phyloP scores from a whole-genome alignment of 2,888 invertebrate species.

The Formica aserva region DNA sequence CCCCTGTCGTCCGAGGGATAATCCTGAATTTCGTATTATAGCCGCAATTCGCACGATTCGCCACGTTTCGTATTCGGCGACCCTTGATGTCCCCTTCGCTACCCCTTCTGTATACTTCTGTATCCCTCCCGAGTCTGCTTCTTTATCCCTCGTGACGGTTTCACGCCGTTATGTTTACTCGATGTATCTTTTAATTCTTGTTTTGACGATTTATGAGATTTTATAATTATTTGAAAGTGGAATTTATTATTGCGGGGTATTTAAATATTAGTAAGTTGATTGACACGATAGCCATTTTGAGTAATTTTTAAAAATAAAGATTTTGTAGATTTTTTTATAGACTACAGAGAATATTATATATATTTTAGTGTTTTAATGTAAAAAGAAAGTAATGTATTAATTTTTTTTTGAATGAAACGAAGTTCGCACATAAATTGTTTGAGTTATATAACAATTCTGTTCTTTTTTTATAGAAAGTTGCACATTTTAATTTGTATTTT shows the following conservation, averaged over 20 bases:
- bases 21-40: conserved; percentile 75
- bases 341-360: neutral
- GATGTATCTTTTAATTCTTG: conserved; percentile 32
- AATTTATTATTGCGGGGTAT: conserved; percentile 5
- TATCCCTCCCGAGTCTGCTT: conserved; percentile 11
- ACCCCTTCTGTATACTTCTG: conserved; percentile 3
- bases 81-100: conserved; percentile 56
- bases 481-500: neutral
- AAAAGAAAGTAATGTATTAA: neutral
- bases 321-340: neutral
- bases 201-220: conserved; percentile 16
- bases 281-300: neutral
- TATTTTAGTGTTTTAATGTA: neutral
- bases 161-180: conserved; percentile 37
- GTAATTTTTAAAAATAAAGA: neutral
- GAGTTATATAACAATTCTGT: neutral
- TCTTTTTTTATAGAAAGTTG: neutral
- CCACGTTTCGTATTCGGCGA: conserved; percentile 66
- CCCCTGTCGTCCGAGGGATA: conserved; percentile 66
- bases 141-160: conserved; percentile 28
- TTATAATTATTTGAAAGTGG: conserved; percentile 28
- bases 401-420: neutral
- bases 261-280: neutral
- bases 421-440: neutral
- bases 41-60: conserved; percentile 74